phyloP scores from a whole-genome alignment of 2,888 invertebrate genomes.

The Julus scandinavius region DNA sequence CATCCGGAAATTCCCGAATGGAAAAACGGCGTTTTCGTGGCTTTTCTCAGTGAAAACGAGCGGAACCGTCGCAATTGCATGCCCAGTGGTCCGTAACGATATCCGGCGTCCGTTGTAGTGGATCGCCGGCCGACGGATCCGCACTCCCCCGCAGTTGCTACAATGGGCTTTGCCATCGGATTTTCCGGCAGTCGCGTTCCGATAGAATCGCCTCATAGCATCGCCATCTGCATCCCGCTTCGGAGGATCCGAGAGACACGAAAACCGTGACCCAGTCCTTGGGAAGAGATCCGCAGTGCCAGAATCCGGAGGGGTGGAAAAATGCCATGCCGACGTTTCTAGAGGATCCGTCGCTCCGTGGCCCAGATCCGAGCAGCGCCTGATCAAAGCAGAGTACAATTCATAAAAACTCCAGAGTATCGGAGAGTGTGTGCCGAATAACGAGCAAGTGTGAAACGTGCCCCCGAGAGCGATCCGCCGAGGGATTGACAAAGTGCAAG shows the following conservation, averaged over 20 bases:
- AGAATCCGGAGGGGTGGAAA: background rate
- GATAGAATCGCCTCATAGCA: background rate
- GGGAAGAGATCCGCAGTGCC: background rate
- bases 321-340: background rate
- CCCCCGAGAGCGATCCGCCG: background rate
- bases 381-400: background rate
- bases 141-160: background rate
- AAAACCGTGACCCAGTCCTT: background rate
- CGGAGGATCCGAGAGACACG: background rate
- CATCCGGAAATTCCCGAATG: too few species aligned
- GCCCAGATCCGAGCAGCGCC: background rate
- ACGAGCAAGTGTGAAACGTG: background rate
- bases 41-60: too few species aligned
- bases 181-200: background rate
- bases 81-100: too few species aligned
- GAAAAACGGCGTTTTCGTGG: too few species aligned
- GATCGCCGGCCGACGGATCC: background rate
- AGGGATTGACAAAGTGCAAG: background rate
- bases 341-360: background rate
- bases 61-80: too few species aligned
- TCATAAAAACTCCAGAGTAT: background rate
- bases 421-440: background rate
- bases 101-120: too few species aligned
- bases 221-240: background rate
- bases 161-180: background rate